Conservation (phyloP, 2,888 invertebrate genomes). For the Scaptomyza reducta region DNA sequence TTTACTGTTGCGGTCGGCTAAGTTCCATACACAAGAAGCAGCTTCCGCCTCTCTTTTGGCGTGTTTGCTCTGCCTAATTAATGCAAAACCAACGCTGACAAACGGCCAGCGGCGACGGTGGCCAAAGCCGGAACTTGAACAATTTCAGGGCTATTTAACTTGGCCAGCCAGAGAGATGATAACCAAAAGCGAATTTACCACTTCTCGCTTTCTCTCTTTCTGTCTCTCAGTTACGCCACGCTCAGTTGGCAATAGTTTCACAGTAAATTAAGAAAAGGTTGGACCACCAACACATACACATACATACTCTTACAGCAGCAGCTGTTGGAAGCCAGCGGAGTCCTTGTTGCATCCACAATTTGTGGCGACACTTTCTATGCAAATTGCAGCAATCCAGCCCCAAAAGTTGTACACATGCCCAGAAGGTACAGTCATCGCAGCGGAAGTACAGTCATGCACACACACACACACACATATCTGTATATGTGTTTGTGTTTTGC, state of each 20-base stretch:
- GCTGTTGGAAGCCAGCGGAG: slow-evolving; percentile 32
- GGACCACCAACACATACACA: slow-evolving; percentile 41
- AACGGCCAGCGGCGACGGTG: slow-evolving; percentile 66
- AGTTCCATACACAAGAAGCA: slow-evolving; percentile 32
- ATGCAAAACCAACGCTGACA: slow-evolving; percentile 65
- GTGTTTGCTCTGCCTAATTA: slow-evolving; percentile 51
- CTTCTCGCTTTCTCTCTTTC: background rate
- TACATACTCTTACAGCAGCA: slow-evolving; percentile 15
- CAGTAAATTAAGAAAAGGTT: slow-evolving; percentile 81
- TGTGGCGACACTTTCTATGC: slow-evolving; percentile 81
- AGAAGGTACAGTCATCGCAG: slow-evolving; percentile 69
- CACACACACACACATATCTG: slow-evolving; percentile 31
- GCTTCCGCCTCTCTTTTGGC: slow-evolving; percentile 15
- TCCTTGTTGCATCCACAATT: slow-evolving; percentile 52
- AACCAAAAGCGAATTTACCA: slow-evolving; percentile 44
- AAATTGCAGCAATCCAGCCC: slow-evolving; percentile 59
- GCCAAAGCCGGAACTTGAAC: slow-evolving; percentile 69
- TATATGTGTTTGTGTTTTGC: background rate
- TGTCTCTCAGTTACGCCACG: slow-evolving; percentile 47
- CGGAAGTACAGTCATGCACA: slow-evolving; percentile 73
- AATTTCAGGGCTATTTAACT: slow-evolving; percentile 79
- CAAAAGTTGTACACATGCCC: slow-evolving; percentile 40
- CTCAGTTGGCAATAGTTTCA: slow-evolving; percentile 79
- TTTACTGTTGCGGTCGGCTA: slow-evolving; percentile 42
- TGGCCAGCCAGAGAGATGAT: slow-evolving; percentile 54